Evolutionary conservation across 2,888 invertebrate genomes (phyloP), one percentile per base, ranked within the genome.

Genomic region (Archaeoteleia sp.): DNA sequence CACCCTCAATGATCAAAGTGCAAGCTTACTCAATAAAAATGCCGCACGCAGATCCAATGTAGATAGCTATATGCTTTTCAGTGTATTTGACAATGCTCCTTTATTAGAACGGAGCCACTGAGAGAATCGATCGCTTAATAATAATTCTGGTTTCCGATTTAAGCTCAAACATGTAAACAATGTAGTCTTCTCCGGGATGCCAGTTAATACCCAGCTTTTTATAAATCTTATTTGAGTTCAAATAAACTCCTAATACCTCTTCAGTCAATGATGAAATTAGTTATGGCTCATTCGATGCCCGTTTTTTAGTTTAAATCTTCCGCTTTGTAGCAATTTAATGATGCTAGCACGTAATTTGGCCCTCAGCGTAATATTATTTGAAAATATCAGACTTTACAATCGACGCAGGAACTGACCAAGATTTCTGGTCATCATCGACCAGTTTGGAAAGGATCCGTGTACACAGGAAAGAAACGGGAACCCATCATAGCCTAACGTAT

Each of bases 21-120:
- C 7, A 0, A 35, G 23, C 8, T 17, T 35, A 3, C 29, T 17
- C 14, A 65, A 6, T 4, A 65, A 2, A 1, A 25, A 1, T 0
- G 71, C 67, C 0, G 40, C 71, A 25, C 69, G 70, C 5, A 73
- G 29, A 37, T 71, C 71, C n/a, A 70, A 32, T 12, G 67, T 29
- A 4, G 63, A 69, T 12, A 70, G 55, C 0, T 66, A 53, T 0
- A 12, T 2, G 1, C 8, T 42, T n/a, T 65, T 63, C 6, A 69
- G 2, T 0, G 68, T 5, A 67, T 70, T 6, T 34, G 34, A 7
- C 12, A 2, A 9, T 71, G 70, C 7, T 71, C 4, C 39, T 70
- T 25, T 0, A 72, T 49, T 5, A 12, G 12, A 27, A 25, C 23
- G 40, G 10, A 9, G 12, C 12, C 9, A 10, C 10, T 6, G 30